Base-by-base conservation (phyloP, 2,797 vertebrate genomes). In the Neostethus bicornis region DNA sequence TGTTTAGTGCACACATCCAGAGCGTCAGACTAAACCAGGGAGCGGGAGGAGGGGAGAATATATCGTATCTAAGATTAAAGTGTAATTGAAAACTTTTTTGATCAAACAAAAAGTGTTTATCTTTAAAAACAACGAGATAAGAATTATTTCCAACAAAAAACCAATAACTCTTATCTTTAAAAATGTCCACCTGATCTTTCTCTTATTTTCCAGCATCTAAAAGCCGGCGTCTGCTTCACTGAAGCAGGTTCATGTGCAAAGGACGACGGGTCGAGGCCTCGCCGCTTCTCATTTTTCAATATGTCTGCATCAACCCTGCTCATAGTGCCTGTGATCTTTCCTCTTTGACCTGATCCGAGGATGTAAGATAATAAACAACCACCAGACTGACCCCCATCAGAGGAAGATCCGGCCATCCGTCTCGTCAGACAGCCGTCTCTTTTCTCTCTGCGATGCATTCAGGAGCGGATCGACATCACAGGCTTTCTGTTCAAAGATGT, bases 151-250 rank as follows among this genome's bases (percentile, higher is more conserved):
- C n/a, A n/a, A n/a, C n/a, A n/a, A n/a, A n/a, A n/a, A n/a, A n/a
- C n/a, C n/a, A n/a, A n/a, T n/a, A n/a, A n/a, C n/a, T n/a, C n/a
- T n/a, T n/a, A n/a, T n/a, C 67, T 72, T 91, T 93, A 92, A 94
- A 94, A 81, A 85, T 79, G 64, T 91, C 92, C 92, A 92, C 95
- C 92, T 90, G 88, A 94, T 92, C 85, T 93, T 90, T 76, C 26
- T 73, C 77, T 70, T 77, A 85, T 83, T 84, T 77, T 60, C 26
- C 56, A 54, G 62, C 46, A 43, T 79, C 61, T 75, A 64, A 66
- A 44, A 51, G 42, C 73, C 74, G 56, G 54, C 56, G 68, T 54
- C 42, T 65, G 42, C 60, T 61, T 75, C 14, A 34, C 34, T n/a
- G 13, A 13, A 34, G 4, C 60, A 65, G 70, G 65, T 54, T 39